phyloP scores from a whole-genome alignment of 1,140 invertebrate genomes.

The Theocolax elegans region DNA sequence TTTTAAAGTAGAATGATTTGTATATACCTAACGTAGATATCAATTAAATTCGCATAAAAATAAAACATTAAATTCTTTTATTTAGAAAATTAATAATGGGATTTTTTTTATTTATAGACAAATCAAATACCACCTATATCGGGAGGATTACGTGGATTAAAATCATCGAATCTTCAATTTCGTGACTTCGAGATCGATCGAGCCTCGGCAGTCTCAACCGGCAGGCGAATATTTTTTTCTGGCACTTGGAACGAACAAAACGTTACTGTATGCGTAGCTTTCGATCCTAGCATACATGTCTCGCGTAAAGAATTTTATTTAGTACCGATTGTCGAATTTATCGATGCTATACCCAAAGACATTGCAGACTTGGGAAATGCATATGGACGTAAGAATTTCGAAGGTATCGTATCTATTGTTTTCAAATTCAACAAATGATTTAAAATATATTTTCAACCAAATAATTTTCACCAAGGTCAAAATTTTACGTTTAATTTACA shows the following conservation, averaged over 20 bases:
- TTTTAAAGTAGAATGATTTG: neutral
- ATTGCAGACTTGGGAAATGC: slow-evolving; percentile 66
- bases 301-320: slow-evolving; percentile 70
- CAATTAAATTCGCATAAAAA: no score
- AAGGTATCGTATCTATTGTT: slow-evolving; percentile 70
- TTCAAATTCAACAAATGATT: no score
- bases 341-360: slow-evolving; percentile 77
- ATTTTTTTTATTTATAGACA: slow-evolving; percentile 70
- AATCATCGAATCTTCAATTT: slow-evolving; percentile 77
- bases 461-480: no score
- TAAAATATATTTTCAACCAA: no score
- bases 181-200: slow-evolving; percentile 75
- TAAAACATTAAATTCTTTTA: no score
- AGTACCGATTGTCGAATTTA: slow-evolving; percentile 81
- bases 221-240: slow-evolving; percentile 77
- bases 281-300: slow-evolving; percentile 69
- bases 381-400: slow-evolving; percentile 70
- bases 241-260: slow-evolving; percentile 77
- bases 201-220: slow-evolving; percentile 70
- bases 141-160: slow-evolving; percentile 74
- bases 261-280: slow-evolving; percentile 78
- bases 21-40: no score
- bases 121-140: slow-evolving; percentile 76
- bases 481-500: no score
- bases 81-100: no score